phyloP scores from a whole-genome alignment of 2,888 invertebrate species.

The Dolichopus griseipennis region DNA sequence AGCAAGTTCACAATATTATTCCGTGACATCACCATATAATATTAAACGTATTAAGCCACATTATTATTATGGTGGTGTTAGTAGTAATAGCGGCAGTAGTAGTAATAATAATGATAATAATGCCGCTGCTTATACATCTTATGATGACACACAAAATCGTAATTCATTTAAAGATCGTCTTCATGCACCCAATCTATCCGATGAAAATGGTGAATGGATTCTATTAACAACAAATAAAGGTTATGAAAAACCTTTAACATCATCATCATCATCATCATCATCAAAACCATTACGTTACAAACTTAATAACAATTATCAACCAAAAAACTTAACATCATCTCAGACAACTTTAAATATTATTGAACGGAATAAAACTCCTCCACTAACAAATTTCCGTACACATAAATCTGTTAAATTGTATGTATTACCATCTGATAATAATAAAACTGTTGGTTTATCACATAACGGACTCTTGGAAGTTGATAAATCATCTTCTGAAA shows the following conservation, averaged over 20 bases:
- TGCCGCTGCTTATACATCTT: no score
- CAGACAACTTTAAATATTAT: neutral
- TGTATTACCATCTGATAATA: conserved; percentile 56
- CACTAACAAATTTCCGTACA: conserved; percentile 42
- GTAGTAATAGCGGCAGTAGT: neutral
- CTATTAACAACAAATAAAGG: conserved; percentile 69
- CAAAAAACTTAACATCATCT: conserved; percentile 12
- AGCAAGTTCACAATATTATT: neutral
- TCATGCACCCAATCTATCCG: conserved; percentile 52
- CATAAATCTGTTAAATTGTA: conserved; percentile 56
- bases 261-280: conserved; percentile 5
- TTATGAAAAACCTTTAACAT: conserved; percentile 43
- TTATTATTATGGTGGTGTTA: neutral
- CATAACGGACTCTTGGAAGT: conserved; percentile 69
- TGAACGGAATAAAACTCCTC: neutral
- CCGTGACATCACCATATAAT: neutral
- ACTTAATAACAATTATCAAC: conserved; percentile 33
- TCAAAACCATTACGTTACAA: conserved; percentile 29
- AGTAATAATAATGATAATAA: neutral
- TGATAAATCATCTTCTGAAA: conserved; percentile 62
- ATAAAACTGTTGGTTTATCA: conserved; percentile 49
- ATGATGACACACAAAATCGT: neutral
- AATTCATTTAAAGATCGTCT: conserved; percentile 28
- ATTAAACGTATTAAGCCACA: neutral
- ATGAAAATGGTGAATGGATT: conserved; percentile 69